phyloP scores from a whole-genome alignment of 2,888 invertebrate species.

The Andricus quercusramuli region DNA sequence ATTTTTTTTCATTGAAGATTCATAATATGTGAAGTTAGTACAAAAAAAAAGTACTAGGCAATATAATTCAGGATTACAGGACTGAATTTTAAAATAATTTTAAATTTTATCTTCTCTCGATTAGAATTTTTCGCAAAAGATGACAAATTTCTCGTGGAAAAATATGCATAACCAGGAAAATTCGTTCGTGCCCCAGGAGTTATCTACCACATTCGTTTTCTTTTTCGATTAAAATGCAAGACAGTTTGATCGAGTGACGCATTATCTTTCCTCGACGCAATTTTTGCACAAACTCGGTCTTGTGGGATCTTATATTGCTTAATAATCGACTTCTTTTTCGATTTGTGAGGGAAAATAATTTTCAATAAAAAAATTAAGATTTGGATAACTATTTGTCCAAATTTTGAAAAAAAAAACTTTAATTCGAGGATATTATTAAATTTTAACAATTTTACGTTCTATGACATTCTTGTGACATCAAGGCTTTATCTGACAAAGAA shows the following conservation, averaged over 20 bases:
- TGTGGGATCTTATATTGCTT: neutral
- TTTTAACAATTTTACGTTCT: too few relatives aligned
- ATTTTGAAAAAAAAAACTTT: too few relatives aligned
- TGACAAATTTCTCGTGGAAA: constrained; percentile 32
- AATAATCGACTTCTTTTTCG: neutral
- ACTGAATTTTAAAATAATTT: neutral
- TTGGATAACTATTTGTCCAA: too few relatives aligned
- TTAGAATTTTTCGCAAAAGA: neutral
- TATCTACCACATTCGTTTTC: constrained; percentile 36
- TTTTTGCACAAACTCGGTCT: constrained; percentile 6
- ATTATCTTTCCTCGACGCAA: constrained; percentile 18
- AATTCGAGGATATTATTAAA: too few relatives aligned
- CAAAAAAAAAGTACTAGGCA: too few relatives aligned
- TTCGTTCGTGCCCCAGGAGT: constrained; percentile 17
- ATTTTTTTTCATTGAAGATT: too few relatives aligned
- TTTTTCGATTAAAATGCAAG: constrained; percentile 41
- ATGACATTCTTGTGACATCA: too few relatives aligned
- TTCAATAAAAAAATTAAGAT: too few relatives aligned
- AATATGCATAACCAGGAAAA: constrained; percentile 38
- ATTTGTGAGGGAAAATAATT: too few relatives aligned
- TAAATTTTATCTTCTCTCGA: neutral
- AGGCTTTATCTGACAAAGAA: too few relatives aligned
- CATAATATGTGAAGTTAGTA: too few relatives aligned
- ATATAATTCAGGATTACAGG: neutral
- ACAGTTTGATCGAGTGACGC: constrained; percentile 37